Evolutionary conservation across 2,113 vertebrate species (phyloP), one percentile per base, ranked within the genome.

Genomic region (Puma concolor): DNA sequence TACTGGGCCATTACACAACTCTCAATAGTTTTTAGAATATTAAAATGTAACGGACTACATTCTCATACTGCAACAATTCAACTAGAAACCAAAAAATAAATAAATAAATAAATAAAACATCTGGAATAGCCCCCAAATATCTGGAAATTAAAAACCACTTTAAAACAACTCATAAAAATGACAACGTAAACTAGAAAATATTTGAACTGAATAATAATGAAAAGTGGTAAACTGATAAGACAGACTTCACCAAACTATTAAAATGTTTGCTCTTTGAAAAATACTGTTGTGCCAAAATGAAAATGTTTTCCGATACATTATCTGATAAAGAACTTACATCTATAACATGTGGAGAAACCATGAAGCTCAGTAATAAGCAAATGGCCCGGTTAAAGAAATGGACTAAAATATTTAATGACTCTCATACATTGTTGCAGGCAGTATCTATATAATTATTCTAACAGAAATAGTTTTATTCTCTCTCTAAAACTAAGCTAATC

Each of bases 401-500:
- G 27, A 21, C 19, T 27, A 83, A 82, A 67, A 31, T 31, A 76
- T 57, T 31, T 76, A 57, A 66, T 9, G 64, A 74, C 52, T 72
- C 76, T 52, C 41, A 33, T 1, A 64, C 17, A 64, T 25, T 33
- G 38, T n/a, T 11, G 41, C 6, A 7, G 21, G 54, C 44, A 29
- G 41, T 3, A 48, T 33, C 29, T 60, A 41, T 86, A 25, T 52
- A 93, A 11, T 17, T 54, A 7, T 83, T 36, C 89, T 76, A 77
- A 25, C 4, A 29, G 31, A 52, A 98, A 97, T 57, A 67, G 9
- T 50, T 82, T 92, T 52, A 64, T 81, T 97, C 60, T 54, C 17
- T 16, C 92, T 93, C 88, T 84, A 97, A 97, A 98, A 97, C 83
- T 36, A 94, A 64, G 80, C 83, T 57, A 82, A 69, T 36, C n/a